Evolutionary conservation across 1,140 invertebrate species (phyloP), one percentile per base, ranked within the genome.

Genomic region (Zaprionus ornatus): DNA sequence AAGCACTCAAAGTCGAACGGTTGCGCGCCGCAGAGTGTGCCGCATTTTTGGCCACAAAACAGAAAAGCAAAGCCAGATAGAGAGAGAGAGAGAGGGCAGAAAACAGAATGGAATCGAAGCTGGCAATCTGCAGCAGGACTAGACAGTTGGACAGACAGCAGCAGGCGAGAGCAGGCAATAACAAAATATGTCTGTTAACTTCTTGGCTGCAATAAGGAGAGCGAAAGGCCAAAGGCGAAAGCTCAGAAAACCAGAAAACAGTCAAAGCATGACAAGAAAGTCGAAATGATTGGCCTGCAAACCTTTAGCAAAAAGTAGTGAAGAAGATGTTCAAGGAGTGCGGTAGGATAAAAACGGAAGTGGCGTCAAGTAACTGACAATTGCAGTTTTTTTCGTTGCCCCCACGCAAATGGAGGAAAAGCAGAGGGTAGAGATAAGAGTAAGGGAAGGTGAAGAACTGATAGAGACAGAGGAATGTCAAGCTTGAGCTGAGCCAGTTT

Each of bases 1-100:
- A 87, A 84, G 70, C 74, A 83, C 73, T 71, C 69, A 75, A 70
- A 84, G 59, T 67, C 73, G 15, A 55, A 50, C 62, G 12, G 59
- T 42, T 25, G 59, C 42, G 40, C 45, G 37, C 54, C 55, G 59
- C 52, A 68, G 57, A 67, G 7, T 55, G 25, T 48, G 64, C 48
- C 35, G 40, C 55, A 73, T 40, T 68, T 29, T 59, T 55, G 40
- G 60, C 67, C 67, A 71, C 61, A 75, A 64, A 42, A 52, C 45
- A 21, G 19, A 13, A 4, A 4, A 21, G 12, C 42, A 48, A 4
- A 19, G 9, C 7, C 13, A 23, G 19, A 7, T 17, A 29, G 7
- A 57, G 17, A 17, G 4, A 35, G n/a, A 9, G 37, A 10, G 5
- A 3, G 7, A 7, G 9, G 29, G 15, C 25, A 10, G 54, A 19